phyloP scores from a whole-genome alignment of 23 tunicate genomes.

The Phallusia fumigata region DNA sequence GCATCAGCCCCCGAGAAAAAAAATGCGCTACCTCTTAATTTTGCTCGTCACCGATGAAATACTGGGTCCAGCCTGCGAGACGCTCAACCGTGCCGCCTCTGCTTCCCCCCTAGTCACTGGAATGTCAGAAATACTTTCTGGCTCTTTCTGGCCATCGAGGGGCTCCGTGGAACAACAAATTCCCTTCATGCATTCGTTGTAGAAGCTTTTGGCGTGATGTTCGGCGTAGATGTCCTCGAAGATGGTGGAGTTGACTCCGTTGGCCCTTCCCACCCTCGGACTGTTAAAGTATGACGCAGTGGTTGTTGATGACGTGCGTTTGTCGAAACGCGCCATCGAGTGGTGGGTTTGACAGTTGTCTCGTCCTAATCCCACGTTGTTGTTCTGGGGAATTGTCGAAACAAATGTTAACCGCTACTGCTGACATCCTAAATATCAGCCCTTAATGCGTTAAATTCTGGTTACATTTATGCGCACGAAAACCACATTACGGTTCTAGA shows the following conservation, averaged over 20 bases:
- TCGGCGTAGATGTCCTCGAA: neutral
- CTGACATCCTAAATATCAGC: too few species aligned
- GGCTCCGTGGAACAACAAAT: neutral
- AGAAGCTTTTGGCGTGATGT: constrained; percentile 9
- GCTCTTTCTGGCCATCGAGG: neutral
- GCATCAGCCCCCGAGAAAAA: too few species aligned
- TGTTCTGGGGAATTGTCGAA: neutral
- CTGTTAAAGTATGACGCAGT: neutral
- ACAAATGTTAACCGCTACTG: too few species aligned
- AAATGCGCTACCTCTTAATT: neutral
- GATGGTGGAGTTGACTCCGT: neutral
- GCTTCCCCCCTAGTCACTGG: neutral
- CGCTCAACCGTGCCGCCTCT: neutral
- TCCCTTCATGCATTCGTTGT: neutral
- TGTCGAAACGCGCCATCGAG: neutral
- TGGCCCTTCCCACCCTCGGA: neutral
- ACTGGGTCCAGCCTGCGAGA: neutral
- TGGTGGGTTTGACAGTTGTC: neutral
- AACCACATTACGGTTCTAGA: too few species aligned
- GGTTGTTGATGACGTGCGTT: constrained; percentile 1
- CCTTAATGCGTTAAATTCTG: too few species aligned
- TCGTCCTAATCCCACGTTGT: neutral
- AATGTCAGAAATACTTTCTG: neutral
- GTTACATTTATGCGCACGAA: too few species aligned
- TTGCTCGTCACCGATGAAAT: constrained; percentile 3